A percentile compares a stretch with the other conserved stretches of the same genome.
These are phyloP conservation scores for Baryphthengus martii DNA, from an alignment of 2,113 vertebrate genomes.

Conservation along the genomic window DNA sequence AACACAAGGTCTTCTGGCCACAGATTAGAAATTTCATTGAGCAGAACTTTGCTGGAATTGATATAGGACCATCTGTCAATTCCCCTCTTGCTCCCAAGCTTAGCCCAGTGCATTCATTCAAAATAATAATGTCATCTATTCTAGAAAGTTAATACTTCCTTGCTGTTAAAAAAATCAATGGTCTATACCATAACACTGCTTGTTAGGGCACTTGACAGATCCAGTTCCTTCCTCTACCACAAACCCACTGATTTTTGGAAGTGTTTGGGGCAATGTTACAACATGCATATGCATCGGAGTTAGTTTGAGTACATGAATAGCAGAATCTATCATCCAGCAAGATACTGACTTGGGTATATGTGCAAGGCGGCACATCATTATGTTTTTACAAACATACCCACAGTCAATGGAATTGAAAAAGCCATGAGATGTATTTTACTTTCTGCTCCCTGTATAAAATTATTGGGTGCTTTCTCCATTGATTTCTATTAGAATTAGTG, in stretches of 20 bases:
- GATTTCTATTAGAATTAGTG: background rate
- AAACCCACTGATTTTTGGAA: background rate
- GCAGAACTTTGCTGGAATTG: slow-evolving; percentile 11
- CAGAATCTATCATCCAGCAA: background rate
- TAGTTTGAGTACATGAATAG: background rate
- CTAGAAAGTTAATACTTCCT: background rate
- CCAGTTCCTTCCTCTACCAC: background rate
- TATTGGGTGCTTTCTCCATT: background rate
- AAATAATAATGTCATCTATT: background rate
- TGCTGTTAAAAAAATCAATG: background rate
- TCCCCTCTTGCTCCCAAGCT: background rate
- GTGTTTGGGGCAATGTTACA: background rate
- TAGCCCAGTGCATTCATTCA: background rate
- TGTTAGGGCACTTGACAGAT: background rate
- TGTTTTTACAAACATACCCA: background rate
- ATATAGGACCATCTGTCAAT: background rate
- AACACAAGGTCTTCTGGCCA: background rate
- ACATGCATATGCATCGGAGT: background rate
- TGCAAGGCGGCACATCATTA: background rate
- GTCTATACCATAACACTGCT: background rate
- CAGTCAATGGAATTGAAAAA: background rate
- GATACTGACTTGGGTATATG: background rate
- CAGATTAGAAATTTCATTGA: slow-evolving; percentile 4
- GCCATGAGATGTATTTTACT: background rate
- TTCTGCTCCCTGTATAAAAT: background rate